These are phyloP conservation scores for Apolygus lucorum DNA, from an alignment of 1,140 invertebrate genomes.

Conservation along the genomic window DNA sequence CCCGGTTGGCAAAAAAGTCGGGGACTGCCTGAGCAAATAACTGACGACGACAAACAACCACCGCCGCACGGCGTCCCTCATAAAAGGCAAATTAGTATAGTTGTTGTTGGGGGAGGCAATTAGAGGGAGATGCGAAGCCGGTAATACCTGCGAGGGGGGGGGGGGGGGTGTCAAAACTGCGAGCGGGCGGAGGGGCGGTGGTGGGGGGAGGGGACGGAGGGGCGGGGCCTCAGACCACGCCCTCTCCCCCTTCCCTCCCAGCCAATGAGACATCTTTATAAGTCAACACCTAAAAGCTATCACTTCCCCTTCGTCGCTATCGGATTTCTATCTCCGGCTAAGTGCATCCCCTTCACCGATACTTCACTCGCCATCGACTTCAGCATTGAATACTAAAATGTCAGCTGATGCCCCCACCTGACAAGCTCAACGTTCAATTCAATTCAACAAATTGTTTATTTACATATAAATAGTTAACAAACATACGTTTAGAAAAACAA, in stretches of 20 bases:
- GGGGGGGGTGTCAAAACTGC: neutral
- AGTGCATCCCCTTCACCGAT: neutral
- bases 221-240: neutral
- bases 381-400: too few species aligned
- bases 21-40: slow-evolving; percentile 4
- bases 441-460: too few species aligned
- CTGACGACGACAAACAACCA: neutral
- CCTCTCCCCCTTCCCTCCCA: neutral
- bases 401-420: too few species aligned
- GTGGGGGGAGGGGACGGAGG: neutral
- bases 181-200: neutral
- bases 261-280: slow-evolving; percentile 1
- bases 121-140: slow-evolving; percentile 1
- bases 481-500: too few species aligned
- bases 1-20: neutral
- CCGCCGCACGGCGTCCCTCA: neutral
- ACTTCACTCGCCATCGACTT: too few species aligned
- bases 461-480: too few species aligned
- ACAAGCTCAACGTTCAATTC: too few species aligned
- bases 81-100: slow-evolving; percentile 12
- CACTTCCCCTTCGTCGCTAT: neutral
- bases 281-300: slow-evolving; percentile 11
- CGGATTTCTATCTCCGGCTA: neutral
- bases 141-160: slow-evolving; percentile 5
- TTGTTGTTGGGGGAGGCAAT: slow-evolving; percentile 3